Evolutionary conservation across 2,888 invertebrate species (phyloP).

Genomic region (Drosophila subquinaria): DNA sequence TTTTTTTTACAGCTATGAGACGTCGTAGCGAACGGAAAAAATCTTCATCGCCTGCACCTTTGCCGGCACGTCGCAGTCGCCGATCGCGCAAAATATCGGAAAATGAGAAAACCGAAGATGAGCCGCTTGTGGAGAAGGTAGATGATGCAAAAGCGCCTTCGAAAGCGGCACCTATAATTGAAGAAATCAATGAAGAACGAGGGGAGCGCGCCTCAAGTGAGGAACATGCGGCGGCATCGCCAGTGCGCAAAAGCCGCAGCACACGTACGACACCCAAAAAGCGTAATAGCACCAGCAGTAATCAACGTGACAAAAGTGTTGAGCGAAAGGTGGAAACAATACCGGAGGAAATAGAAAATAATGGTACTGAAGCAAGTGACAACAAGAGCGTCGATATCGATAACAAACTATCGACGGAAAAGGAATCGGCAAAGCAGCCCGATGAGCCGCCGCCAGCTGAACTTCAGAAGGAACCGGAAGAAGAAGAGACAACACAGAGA

Average conservation of each 20-base stretch:
- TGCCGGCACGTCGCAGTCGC: constrained; percentile 79
- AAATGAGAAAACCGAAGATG: constrained; percentile 68
- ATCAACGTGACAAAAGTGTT: constrained; percentile 75
- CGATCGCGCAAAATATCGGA: constrained; percentile 78
- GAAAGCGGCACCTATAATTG: constrained; percentile 45
- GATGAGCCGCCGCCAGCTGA: constrained; percentile 16
- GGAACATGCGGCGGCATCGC: constrained; percentile 60
- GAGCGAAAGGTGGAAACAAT: constrained; percentile 86
- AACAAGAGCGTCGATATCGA: constrained; percentile 41
- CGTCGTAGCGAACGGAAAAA: constrained; percentile 91
- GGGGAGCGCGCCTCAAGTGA: constrained; percentile 66
- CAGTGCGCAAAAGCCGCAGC: constrained; percentile 69
- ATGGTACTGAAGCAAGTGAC: constrained; percentile 81
- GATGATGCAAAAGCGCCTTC: constrained; percentile 37
- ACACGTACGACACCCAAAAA: constrained; percentile 75
- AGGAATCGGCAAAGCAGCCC: constrained; percentile 4
- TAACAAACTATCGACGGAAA: constrained; percentile 42
- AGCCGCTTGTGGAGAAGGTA: constrained; percentile 45
- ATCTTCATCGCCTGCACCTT: constrained; percentile 88
- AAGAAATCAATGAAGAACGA: constrained; percentile 61
- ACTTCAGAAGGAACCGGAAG: constrained; percentile 13
- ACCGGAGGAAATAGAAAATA: constrained; percentile 86
- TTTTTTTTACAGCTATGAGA: constrained; percentile 87
- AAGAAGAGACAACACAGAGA: neutral
- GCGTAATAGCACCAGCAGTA: constrained; percentile 48